Evolutionary conservation across 2,113 vertebrate genomes (phyloP).

Genomic region (Formicarius rufipectus): DNA sequence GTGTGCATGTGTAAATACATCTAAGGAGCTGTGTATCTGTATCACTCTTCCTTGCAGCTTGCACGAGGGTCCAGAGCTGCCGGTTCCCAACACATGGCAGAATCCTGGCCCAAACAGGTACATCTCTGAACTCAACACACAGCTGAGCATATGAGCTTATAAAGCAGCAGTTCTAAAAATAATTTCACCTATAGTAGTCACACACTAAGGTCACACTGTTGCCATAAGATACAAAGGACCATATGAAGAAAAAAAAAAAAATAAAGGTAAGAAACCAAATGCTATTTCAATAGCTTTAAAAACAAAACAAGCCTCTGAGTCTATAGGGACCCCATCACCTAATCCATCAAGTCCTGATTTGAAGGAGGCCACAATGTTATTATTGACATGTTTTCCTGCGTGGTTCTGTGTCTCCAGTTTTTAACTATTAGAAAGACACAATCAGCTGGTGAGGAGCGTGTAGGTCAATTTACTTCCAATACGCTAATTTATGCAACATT

Average conservation of each 20-base stretch:
- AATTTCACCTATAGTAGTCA: background rate
- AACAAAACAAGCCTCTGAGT: background rate
- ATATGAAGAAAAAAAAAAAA: background rate
- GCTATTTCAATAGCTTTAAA: background rate
- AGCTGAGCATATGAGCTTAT: background rate
- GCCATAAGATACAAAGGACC: background rate
- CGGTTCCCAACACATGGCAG: background rate
- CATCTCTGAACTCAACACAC: background rate
- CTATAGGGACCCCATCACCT: background rate
- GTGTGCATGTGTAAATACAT: no score
- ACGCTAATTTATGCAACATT: constrained; percentile 69
- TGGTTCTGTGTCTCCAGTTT: background rate
- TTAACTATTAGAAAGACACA: constrained; percentile 19
- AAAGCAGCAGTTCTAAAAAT: constrained; percentile 10
- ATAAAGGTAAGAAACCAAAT: background rate
- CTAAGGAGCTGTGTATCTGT: background rate
- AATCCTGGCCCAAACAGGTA: background rate
- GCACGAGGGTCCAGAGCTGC: background rate
- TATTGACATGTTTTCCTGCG: background rate
- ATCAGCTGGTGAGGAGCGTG: constrained; percentile 15
- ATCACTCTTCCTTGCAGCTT: background rate
- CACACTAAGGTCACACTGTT: constrained; percentile 50
- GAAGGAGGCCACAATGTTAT: background rate
- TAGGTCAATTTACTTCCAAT: constrained; percentile 66
- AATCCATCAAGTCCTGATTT: background rate